Evolutionary conservation across 2,888 invertebrate genomes (phyloP), one percentile per base, ranked within the genome.

Genomic region (Saturnia pavonia): DNA sequence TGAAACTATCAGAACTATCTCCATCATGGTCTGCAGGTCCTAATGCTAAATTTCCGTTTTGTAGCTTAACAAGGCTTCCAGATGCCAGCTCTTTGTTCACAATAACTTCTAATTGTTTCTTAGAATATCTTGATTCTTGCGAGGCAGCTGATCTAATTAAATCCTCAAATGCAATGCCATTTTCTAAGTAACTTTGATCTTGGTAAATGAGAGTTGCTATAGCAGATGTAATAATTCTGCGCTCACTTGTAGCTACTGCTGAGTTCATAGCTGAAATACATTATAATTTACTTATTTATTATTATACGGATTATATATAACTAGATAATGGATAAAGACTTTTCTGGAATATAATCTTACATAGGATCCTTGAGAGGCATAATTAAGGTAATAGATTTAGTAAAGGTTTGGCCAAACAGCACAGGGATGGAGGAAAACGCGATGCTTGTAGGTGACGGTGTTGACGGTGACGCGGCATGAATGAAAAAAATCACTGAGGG

Each of bases 141-240:
- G 95, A 94, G 51, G 95, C 90, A 72, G 96, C 94, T 80, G 96
- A 95, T 81, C 94, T 94, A 48, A 96, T 94, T 73, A 97, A 93
- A 80, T 96, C 96, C 71, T 93, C 92, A 73, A 95, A 95, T n/a
- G 96, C 96, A 73, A 97, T 96, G 27, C 97, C 96, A 85, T 95
- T 95, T 85, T 96, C 95, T 72, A 96, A 91, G 80, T 96, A 96
- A 86, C 95, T 96, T 70, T 96, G 96, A 82, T 96, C 96, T 80
- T 95, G 95, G 76, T 96, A 95, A 74, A 97, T 95, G 48, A 96
- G 91, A 81, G 96, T 96, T 69, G 96, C 96, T 74, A 96, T 95
- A 34, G 96, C 96, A 74, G 96, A 95, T 68, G 96, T 95, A 74
- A 97, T 94, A 78, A 96, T 89, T 77, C 93, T 85, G 83, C 95